Percentiles rank a stretch among this genome's conserved stretches.
Evolutionary conservation across 2,113 vertebrate genomes (phyloP).

Genomic region (Proteles cristata): DNA sequence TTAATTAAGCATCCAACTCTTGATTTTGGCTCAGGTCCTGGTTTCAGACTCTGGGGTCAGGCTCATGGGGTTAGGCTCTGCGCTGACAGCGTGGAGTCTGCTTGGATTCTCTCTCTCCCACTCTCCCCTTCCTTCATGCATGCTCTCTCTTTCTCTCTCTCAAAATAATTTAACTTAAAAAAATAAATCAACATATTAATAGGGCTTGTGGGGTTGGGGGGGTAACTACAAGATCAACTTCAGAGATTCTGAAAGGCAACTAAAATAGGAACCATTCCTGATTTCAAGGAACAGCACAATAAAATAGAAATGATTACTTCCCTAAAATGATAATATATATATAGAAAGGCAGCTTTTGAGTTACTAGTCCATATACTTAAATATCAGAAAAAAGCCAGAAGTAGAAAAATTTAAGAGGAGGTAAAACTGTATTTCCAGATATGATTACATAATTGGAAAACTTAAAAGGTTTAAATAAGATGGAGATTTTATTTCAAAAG

Average conservation of each 20-base stretch:
- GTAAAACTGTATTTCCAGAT: neutral
- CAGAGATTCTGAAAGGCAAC: neutral
- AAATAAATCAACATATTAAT: neutral
- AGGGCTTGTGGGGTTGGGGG: neutral
- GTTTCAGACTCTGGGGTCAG: no score
- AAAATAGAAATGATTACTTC: neutral
- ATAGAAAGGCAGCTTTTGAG: neutral
- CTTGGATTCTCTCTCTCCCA: no score
- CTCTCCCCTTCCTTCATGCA: no score
- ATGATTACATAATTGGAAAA: neutral
- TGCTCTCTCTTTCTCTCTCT: no score
- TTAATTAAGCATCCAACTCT: no score
- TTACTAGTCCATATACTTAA: neutral
- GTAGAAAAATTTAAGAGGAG: neutral
- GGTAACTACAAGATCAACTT: neutral
- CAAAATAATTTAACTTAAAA: no score
- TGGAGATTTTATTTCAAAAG: neutral
- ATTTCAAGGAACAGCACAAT: neutral
- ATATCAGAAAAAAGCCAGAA: neutral
- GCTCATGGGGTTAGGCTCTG: no score
- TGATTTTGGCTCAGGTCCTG: no score
- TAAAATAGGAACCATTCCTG: neutral
- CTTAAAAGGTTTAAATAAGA: neutral
- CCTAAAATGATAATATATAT: neutral
- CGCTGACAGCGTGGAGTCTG: fast-evolving